Evolutionary conservation across 2,797 vertebrate species (phyloP).

Genomic region (Sebastes taczanowskii): DNA sequence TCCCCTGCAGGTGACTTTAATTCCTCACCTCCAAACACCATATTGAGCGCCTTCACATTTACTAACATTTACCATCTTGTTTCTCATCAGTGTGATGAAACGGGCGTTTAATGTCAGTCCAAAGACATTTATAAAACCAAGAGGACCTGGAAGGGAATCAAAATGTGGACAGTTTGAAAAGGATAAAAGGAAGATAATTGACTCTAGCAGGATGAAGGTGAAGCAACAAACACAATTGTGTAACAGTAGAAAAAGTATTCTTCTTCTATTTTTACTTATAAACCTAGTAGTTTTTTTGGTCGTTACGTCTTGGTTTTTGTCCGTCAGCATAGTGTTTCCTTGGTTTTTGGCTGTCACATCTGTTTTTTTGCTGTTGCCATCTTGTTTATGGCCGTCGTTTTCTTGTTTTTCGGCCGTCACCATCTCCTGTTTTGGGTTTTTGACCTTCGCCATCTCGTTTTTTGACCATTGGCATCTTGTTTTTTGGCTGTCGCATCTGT

Average conservation of each 20-base stretch:
- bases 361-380: too few relatives aligned
- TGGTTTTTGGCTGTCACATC: too few relatives aligned
- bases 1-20: slow-evolving; percentile 12
- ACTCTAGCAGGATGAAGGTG: background rate
- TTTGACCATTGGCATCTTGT: too few relatives aligned
- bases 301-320: too few relatives aligned
- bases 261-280: background rate
- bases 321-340: too few relatives aligned
- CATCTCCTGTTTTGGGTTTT: too few relatives aligned
- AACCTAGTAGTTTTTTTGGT: background rate
- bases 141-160: background rate
- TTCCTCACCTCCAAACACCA: slow-evolving; percentile 14
- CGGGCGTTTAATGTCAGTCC: background rate
- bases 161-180: background rate
- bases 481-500: too few relatives aligned
- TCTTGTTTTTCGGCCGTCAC: too few relatives aligned
- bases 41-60: slow-evolving; percentile 28
- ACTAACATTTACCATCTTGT: background rate
- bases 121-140: background rate
- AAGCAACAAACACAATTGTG: background rate
- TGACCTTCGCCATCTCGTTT: too few relatives aligned
- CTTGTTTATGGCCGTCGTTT: too few relatives aligned
- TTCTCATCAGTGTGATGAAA: slow-evolving; percentile 2
- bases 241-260: background rate
- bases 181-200: background rate